phyloP scores from a whole-genome alignment of 2,113 vertebrate genomes.

The Ptychochromis oligacanthus region DNA sequence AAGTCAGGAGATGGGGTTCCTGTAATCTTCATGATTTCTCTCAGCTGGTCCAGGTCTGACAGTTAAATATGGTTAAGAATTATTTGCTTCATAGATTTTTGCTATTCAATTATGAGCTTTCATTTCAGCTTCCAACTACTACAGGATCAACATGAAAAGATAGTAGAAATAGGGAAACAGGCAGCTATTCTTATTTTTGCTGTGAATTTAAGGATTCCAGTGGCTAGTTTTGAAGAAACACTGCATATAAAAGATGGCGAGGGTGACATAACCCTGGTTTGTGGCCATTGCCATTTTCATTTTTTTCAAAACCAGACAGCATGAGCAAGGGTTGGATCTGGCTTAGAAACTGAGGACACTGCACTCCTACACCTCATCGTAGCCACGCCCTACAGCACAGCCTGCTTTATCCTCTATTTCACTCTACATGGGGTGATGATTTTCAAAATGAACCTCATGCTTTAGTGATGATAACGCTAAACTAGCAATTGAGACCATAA shows the following conservation, averaged over 20 bases:
- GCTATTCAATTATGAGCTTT: not conserved
- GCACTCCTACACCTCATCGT: too few species aligned
- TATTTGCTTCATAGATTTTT: not conserved
- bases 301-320: too few species aligned
- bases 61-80: slow-evolving; percentile 68
- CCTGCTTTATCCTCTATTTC: too few species aligned
- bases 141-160: not conserved
- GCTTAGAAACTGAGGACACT: too few species aligned
- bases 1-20: slow-evolving; percentile 93
- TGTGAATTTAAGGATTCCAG: not conserved
- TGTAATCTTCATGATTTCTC: slow-evolving; percentile 97
- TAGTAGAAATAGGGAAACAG: not conserved
- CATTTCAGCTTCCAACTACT: not conserved
- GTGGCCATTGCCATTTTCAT: not conserved
- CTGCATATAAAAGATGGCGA: not conserved
- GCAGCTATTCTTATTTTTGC: not conserved
- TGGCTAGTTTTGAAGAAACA: not conserved
- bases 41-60: slow-evolving; percentile 94
- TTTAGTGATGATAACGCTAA: too few species aligned
- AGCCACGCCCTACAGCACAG: too few species aligned
- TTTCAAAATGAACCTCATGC: too few species aligned
- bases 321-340: too few species aligned
- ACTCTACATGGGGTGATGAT: too few species aligned
- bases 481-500: too few species aligned
- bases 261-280: not conserved